Conservation (phyloP, 2,113 vertebrate genomes). For the Echinops telfairi region DNA sequence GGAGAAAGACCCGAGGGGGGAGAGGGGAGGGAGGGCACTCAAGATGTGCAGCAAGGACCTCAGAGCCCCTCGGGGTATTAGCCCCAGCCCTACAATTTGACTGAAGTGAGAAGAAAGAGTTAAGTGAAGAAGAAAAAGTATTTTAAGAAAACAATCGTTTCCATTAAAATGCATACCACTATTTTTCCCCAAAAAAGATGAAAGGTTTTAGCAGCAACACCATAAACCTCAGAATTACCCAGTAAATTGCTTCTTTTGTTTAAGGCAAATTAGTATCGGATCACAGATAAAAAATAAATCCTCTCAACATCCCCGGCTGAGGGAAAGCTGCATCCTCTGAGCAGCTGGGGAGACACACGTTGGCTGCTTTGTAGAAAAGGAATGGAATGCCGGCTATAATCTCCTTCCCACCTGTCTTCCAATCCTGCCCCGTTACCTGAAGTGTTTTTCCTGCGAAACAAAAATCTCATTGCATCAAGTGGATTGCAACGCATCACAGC, state of each 20-base stretch:
- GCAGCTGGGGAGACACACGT: not conserved
- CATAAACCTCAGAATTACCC: constrained; percentile 41
- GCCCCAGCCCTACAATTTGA: not conserved
- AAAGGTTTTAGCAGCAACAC: constrained; percentile 50
- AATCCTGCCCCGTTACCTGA: not conserved
- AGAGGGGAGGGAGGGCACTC: too few relatives aligned
- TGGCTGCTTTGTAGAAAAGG: not conserved
- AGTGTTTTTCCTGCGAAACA: not conserved
- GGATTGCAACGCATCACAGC: too few relatives aligned
- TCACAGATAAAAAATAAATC: constrained; percentile 33
- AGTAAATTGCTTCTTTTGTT: constrained; percentile 55
- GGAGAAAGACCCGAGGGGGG: too few relatives aligned
- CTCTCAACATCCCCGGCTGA: not conserved
- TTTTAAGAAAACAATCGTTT: constrained; percentile 4
- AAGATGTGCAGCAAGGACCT: too few relatives aligned
- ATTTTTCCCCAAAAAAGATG: constrained; percentile 8
- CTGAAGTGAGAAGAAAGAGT: not conserved
- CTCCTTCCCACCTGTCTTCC: not conserved
- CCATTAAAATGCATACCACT: constrained; percentile 41
- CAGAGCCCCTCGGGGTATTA: not conserved
- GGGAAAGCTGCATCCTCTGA: rapidly evolving
- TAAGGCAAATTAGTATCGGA: constrained; percentile 57
- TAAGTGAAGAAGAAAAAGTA: not conserved
- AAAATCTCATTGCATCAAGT: not conserved
- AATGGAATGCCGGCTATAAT: not conserved